These are phyloP conservation scores for Oophaga sylvatica DNA, from an alignment of 2,797 vertebrate genomes.

Conservation along the genomic window DNA sequence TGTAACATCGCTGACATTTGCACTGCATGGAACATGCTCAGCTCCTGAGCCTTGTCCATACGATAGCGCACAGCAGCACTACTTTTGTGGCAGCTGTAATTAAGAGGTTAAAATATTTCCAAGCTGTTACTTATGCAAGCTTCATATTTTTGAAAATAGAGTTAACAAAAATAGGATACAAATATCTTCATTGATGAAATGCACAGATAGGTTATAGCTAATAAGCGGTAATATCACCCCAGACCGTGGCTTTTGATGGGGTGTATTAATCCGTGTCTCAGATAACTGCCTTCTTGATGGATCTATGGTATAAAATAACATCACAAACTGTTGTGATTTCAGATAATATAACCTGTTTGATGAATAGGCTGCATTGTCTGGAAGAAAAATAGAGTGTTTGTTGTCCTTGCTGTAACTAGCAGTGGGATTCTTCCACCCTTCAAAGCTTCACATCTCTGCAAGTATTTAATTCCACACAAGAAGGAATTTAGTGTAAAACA, in stretches of 20 bases:
- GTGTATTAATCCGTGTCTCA: slow-evolving; percentile 10
- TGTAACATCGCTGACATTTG: too few species aligned
- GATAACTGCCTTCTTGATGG: slow-evolving; percentile 18
- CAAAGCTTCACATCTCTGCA: slow-evolving; percentile 32
- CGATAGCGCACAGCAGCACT: too few species aligned
- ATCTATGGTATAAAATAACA: slow-evolving; percentile 18
- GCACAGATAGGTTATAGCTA: neutral
- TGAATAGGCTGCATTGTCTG: slow-evolving; percentile 45
- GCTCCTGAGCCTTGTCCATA: too few species aligned
- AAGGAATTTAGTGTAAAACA: slow-evolving; percentile 40
- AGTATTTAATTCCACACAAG: slow-evolving; percentile 36
- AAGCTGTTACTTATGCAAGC: neutral
- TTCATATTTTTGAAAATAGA: neutral
- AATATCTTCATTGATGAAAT: neutral
- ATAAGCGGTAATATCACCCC: slow-evolving; percentile 5
- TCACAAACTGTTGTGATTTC: slow-evolving; percentile 6
- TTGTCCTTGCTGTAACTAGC: slow-evolving; percentile 45
- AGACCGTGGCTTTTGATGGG: neutral
- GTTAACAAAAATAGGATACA: neutral
- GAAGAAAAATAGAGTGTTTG: slow-evolving; percentile 23
- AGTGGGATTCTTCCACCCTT: neutral
- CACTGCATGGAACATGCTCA: too few species aligned
- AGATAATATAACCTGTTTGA: slow-evolving; percentile 41
- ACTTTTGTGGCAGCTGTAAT: too few species aligned
- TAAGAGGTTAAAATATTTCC: neutral